Evolutionary conservation across 2,888 invertebrate species (phyloP), one percentile per base, ranked within the genome.

Genomic region (Hirtodrosophila trivittata): DNA sequence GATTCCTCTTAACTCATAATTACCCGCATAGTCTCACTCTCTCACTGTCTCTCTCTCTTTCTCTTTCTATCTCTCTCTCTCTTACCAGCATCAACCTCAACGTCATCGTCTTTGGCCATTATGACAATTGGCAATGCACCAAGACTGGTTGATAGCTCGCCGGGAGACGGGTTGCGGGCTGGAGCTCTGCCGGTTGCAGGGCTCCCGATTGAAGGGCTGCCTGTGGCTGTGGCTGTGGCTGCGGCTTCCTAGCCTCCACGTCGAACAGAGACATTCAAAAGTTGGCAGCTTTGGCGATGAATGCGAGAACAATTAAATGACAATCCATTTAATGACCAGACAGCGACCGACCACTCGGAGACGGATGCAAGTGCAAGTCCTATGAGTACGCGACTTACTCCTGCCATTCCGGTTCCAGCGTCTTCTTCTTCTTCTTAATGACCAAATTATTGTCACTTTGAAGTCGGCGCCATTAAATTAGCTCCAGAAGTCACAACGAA

Each of bases 1-100:
- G 77, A 83, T 80, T 80, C 77, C 75, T 78, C 75, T 85, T 76
- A 56, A 72, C 82, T 85, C 82, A 85, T 82, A 82, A 82, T 85
- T 82, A 82, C 67, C 75, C 58, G 69, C 69, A 69, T 72, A 68
- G 70, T 71, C 62, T 14, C 47, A 57, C 5, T 9, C 28, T 56
- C 42, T 55, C 57, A 47, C 46, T 21, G 3, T 21, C 18, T 5
- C 18, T 21, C 5, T 5, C 18, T 21, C 5, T 21, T 21, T 5
- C 18, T 5, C 18, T 21, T 21, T 21, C 18, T 21, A 21, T 21
- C 18, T 21, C 18, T 21, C 5, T 3, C 18, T 3, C 18, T 30
- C 3, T n/a, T 5, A 13, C 5, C 13, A 10, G 13, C n/a, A n/a
- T n/a, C n/a, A n/a, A n/a, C n/a, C n/a, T n/a, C 49, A 49, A 30